Percentiles rank a stretch among this genome's conserved stretches.
Conservation (phyloP, 2,888 invertebrate genomes). For the Charanyca ferruginea region DNA sequence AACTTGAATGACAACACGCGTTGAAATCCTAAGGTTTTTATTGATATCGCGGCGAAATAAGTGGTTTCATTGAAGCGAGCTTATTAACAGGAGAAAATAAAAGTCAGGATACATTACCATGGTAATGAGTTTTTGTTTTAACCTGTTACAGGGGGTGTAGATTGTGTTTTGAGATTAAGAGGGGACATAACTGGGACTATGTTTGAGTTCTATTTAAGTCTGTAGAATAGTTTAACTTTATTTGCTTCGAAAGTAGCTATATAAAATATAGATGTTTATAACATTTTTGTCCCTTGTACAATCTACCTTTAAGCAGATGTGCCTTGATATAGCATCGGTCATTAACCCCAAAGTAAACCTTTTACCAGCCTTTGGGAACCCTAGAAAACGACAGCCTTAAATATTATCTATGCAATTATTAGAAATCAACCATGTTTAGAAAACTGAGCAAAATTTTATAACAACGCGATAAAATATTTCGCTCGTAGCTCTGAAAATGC, state of each 20-base stretch:
- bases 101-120: constrained; percentile 51
- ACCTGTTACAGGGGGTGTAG: constrained; percentile 19
- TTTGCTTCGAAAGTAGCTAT: no score
- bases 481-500: background rate
- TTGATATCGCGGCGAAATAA: constrained; percentile 39
- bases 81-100: constrained; percentile 55
- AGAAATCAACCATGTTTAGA: background rate
- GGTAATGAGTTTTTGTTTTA: constrained; percentile 41
- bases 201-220: constrained; percentile 1
- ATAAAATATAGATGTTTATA: background rate
- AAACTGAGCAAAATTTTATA: no score
- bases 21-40: constrained; percentile 50
- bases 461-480: background rate
- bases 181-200: background rate
- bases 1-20: constrained; percentile 61
- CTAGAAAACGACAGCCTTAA: no score
- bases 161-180: constrained; percentile 41
- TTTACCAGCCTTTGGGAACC: no score
- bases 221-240: no score
- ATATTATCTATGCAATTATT: background rate
- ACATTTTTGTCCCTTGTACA: background rate
- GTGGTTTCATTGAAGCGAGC: constrained; percentile 50
- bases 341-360: background rate
- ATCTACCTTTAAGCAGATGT: background rate
- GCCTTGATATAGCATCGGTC: background rate